Percentiles rank a stretch among this genome's conserved stretches.
phyloP scores from a whole-genome alignment of 2,888 invertebrate genomes.

The Epistrophe eligans region DNA sequence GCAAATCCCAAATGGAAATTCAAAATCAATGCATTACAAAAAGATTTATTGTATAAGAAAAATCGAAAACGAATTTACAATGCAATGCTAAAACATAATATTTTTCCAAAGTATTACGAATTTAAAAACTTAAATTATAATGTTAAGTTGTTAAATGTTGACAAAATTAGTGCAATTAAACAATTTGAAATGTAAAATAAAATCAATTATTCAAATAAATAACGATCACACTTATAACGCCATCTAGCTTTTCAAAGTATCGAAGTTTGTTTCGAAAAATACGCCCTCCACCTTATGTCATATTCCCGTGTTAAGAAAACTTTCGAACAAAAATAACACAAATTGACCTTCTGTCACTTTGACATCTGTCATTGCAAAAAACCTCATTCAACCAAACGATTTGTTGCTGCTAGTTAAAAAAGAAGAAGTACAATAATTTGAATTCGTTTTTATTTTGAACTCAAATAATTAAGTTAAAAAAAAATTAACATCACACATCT shows the following conservation, averaged over 20 bases:
- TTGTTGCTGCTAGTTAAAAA: conserved; percentile 41
- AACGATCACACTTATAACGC: neutral
- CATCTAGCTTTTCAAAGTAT: neutral
- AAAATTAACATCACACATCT: neutral
- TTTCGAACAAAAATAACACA: neutral
- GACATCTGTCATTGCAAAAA: conserved; percentile 31
- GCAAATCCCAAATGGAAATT: conserved; percentile 14
- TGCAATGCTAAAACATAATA: conserved; percentile 17
- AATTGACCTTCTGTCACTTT: neutral
- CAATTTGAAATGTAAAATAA: neutral
- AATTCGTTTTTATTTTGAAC: conserved; percentile 2
- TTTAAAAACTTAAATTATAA: neutral
- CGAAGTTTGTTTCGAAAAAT: neutral
- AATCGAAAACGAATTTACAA: conserved; percentile 9
- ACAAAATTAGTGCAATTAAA: conserved; percentile 2
- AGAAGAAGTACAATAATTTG: neutral
- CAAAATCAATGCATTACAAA: neutral
- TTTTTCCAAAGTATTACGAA: conserved; percentile 41
- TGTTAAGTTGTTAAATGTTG: neutral
- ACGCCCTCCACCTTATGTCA: neutral
- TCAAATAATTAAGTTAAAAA: neutral
- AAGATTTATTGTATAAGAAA: neutral
- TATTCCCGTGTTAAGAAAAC: neutral
- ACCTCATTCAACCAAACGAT: conserved; percentile 40
- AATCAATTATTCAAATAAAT: conserved; percentile 17